These are phyloP conservation scores for Merops nubicus DNA, from an alignment of 2,113 vertebrate genomes.

Conservation along the genomic window DNA sequence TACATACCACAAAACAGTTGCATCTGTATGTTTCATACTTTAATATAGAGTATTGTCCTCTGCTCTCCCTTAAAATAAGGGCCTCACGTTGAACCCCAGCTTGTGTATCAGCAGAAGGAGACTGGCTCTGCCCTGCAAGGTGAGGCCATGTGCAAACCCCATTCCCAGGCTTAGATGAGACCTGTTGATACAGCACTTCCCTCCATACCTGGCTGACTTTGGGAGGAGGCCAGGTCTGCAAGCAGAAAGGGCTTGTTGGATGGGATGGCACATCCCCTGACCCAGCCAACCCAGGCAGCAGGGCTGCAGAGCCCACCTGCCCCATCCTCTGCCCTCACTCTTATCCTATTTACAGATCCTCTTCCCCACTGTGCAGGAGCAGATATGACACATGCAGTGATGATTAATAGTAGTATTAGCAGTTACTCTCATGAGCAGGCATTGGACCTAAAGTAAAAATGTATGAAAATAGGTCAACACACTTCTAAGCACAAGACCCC, in stretches of 20 bases:
- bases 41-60: not conserved
- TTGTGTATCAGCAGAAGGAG: not conserved
- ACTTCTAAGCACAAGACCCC: not conserved
- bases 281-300: not conserved
- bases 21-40: not conserved
- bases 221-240: not conserved
- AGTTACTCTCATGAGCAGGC: not conserved
- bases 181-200: not conserved
- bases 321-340: not conserved
- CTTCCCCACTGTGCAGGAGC: rapidly evolving
- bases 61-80: not conserved
- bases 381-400: not conserved
- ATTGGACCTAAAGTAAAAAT: not conserved
- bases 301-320: not conserved
- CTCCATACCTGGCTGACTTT: not conserved
- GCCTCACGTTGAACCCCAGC: not conserved
- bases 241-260: not conserved
- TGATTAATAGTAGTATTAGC: not conserved
- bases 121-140: not conserved
- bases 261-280: rapidly evolving
- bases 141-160: not conserved
- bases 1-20: not conserved
- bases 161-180: not conserved
- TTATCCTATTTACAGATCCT: not conserved
- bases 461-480: not conserved